A percentile compares a stretch with the other conserved stretches of the same genome.
Conservation (phyloP, 2,797 vertebrate species). For the Lacerta viridis region DNA sequence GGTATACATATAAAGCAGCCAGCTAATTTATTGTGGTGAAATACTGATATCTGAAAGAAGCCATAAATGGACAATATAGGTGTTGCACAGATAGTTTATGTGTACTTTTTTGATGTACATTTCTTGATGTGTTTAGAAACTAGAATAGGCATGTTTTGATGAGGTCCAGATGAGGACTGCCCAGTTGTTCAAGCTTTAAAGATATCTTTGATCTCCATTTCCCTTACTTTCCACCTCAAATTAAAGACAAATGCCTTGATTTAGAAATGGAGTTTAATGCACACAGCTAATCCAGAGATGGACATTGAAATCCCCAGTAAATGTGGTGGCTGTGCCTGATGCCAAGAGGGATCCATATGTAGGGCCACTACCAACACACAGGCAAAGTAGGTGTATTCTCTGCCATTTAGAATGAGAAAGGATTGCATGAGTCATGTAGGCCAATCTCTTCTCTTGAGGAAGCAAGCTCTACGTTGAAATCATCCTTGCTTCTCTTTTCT, state of each 20-base stretch:
- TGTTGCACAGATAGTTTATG: neutral
- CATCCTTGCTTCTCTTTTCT: too few relatives aligned
- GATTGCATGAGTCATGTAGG: neutral
- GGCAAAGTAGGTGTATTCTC: neutral
- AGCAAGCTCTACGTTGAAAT: too few relatives aligned
- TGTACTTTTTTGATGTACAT: neutral
- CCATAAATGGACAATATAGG: neutral
- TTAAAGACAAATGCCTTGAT: neutral
- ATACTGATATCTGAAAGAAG: neutral
- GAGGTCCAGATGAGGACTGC: neutral
- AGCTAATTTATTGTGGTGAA: slow-evolving; percentile 1
- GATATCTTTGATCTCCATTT: neutral
- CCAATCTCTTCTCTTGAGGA: neutral
- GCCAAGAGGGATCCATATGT: neutral
- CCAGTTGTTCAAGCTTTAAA: neutral
- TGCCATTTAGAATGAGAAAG: neutral
- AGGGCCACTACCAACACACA: neutral
- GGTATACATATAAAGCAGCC: neutral
- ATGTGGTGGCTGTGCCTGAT: neutral
- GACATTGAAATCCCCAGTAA: neutral
- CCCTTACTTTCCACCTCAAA: neutral
- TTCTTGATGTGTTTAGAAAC: neutral
- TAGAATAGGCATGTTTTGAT: neutral
- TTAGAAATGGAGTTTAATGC: neutral
- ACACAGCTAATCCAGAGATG: neutral